A percentile compares a stretch with the other conserved stretches of the same genome.
Conservation (phyloP, 1,140 invertebrate genomes). For the Cydia fagiglandana region DNA sequence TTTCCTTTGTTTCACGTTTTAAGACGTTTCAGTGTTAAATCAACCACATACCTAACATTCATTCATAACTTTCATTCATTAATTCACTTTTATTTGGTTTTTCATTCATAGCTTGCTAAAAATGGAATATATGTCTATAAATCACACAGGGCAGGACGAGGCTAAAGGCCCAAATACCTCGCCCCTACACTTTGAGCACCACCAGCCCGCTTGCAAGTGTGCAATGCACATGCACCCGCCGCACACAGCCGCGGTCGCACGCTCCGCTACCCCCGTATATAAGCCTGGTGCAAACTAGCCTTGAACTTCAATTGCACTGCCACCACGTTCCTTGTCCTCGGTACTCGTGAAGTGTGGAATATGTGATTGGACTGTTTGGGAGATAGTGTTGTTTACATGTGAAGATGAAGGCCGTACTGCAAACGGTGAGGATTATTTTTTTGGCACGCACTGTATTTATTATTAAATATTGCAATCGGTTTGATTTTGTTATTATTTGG, state of each 20-base stretch:
- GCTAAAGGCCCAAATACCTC: not conserved
- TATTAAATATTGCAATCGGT: no score
- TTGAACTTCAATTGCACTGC: conserved; percentile 73
- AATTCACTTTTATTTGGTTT: no score
- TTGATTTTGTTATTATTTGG: no score
- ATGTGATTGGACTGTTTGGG: conserved; percentile 22
- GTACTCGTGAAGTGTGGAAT: conserved; percentile 11
- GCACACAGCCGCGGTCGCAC: conserved; percentile 52
- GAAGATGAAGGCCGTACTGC: conserved; percentile 57
- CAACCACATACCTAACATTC: no score
- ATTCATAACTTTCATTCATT: no score
- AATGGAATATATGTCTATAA: no score
- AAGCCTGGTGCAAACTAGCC: conserved; percentile 61
- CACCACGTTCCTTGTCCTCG: conserved; percentile 35
- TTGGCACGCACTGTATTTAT: not conserved
- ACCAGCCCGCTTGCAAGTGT: conserved; percentile 42
- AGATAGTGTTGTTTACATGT: conserved; percentile 32
- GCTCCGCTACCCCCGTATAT: conserved; percentile 75
- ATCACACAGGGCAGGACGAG: no score
- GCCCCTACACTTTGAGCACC: conserved; percentile 29
- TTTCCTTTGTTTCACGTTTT: no score
- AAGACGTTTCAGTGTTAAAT: no score
- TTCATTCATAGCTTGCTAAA: no score
- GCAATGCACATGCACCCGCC: conserved; percentile 52
- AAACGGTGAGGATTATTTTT: conserved; percentile 50